Evolutionary conservation across 2,888 invertebrate species (phyloP).

Genomic region (Conops quadrifasciatus): DNA sequence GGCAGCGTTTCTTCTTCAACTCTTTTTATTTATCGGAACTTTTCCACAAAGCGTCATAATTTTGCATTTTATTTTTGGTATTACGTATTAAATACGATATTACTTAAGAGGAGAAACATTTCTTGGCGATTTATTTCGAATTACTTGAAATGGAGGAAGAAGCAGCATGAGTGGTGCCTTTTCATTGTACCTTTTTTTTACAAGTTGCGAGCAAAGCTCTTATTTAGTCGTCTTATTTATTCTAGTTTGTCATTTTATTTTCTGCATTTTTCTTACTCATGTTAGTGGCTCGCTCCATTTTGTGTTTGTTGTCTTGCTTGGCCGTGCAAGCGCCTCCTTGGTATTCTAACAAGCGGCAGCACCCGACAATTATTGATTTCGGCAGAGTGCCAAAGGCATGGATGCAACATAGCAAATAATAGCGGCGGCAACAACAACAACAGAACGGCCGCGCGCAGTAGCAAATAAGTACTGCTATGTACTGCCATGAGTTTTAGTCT

Average conservation of each 20-base stretch:
- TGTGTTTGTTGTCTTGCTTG: background rate
- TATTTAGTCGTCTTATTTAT: too few relatives aligned
- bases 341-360: slow-evolving; percentile 27
- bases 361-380: slow-evolving; percentile 45
- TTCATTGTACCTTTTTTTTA: background rate
- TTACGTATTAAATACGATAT: too few relatives aligned
- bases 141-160: too few relatives aligned
- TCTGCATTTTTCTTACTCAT: background rate
- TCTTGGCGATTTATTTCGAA: too few relatives aligned
- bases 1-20: background rate
- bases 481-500: background rate
- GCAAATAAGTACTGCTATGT: background rate
- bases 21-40: slow-evolving; percentile 5
- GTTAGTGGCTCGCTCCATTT: background rate
- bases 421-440: slow-evolving; percentile 7
- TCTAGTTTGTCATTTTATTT: background rate
- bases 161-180: background rate
- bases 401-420: slow-evolving; percentile 14
- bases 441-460: background rate
- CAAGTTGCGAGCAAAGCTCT: background rate
- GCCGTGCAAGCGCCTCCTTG: background rate
- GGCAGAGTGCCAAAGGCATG: slow-evolving; percentile 48
- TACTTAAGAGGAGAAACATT: too few relatives aligned
- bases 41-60: background rate
- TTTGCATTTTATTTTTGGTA: too few relatives aligned